These are phyloP conservation scores for Heliconius eleuchia DNA, from an alignment of 1,140 invertebrate species.

Conservation along the genomic window DNA sequence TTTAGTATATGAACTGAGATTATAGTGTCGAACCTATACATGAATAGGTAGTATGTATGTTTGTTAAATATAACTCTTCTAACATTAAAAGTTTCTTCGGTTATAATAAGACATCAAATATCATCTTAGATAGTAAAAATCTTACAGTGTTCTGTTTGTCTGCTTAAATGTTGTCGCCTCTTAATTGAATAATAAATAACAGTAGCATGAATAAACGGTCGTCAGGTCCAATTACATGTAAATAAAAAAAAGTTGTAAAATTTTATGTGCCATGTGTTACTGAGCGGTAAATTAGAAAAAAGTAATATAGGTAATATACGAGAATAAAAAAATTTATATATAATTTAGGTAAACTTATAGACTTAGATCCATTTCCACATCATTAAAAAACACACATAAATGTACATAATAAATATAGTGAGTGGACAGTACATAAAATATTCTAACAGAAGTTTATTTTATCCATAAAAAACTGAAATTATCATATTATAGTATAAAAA, in stretches of 20 bases:
- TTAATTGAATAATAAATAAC: too few species aligned
- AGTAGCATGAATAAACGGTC: not conserved
- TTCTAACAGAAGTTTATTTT: not conserved
- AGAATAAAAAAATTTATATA: not conserved
- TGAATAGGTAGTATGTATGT: too few species aligned
- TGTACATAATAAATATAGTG: not conserved
- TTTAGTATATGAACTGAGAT: too few species aligned
- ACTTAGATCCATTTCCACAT: not conserved
- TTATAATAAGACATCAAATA: too few species aligned
- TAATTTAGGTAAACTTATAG: not conserved
- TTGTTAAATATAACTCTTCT: too few species aligned
- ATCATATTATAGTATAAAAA: not conserved
- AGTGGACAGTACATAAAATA: not conserved
- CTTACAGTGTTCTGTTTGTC: too few species aligned
- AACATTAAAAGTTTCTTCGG: too few species aligned
- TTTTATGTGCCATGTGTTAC: not conserved
- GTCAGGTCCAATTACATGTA: not conserved
- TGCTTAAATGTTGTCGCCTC: too few species aligned
- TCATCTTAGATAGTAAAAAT: too few species aligned
- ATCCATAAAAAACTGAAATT: not conserved
- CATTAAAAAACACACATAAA: not conserved
- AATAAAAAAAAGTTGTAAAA: not conserved
- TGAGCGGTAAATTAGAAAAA: not conserved
- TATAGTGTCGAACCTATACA: too few species aligned
- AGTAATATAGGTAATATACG: not conserved